These are phyloP conservation scores for Idaea aversata DNA, from an alignment of 2,888 invertebrate genomes.

Conservation along the genomic window DNA sequence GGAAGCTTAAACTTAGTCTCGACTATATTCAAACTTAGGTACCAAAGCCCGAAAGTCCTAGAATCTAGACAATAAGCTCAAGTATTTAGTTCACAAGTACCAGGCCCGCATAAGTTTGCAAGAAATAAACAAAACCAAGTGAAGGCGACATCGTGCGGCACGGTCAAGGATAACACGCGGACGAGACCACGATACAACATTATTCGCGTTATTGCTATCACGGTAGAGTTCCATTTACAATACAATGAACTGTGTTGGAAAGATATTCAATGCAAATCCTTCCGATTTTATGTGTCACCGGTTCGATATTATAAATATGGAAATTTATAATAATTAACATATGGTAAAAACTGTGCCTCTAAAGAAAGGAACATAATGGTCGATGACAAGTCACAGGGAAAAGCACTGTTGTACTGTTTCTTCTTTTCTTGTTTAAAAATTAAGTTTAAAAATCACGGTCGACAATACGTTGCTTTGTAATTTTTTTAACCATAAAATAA, in stretches of 20 bases:
- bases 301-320: background rate
- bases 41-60: slow-evolving; percentile 16
- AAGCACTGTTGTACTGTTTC: too few species aligned
- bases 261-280: slow-evolving; percentile 25
- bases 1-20: background rate
- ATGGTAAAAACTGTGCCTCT: background rate
- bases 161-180: slow-evolving; percentile 45
- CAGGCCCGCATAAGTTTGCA: slow-evolving; percentile 40
- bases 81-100: slow-evolving; percentile 37
- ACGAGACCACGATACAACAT: slow-evolving; percentile 14
- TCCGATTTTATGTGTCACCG: slow-evolving; percentile 25
- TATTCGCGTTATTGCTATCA: background rate
- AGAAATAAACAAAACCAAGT: slow-evolving; percentile 39
- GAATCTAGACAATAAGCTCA: slow-evolving; percentile 28
- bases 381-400: too few species aligned
- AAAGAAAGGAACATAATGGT: background rate
- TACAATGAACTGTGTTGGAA: background rate
- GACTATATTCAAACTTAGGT: slow-evolving; percentile 10
- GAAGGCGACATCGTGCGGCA: slow-evolving; percentile 39
- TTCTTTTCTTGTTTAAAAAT: too few species aligned
- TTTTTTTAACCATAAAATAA: too few species aligned
- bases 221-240: background rate
- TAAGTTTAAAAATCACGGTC: too few species aligned
- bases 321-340: background rate
- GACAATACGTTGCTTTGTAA: too few species aligned